Percentiles rank a stretch among this genome's conserved stretches.
Conservation (phyloP, 2,797 vertebrate genomes). For the Mallotus villosus region DNA sequence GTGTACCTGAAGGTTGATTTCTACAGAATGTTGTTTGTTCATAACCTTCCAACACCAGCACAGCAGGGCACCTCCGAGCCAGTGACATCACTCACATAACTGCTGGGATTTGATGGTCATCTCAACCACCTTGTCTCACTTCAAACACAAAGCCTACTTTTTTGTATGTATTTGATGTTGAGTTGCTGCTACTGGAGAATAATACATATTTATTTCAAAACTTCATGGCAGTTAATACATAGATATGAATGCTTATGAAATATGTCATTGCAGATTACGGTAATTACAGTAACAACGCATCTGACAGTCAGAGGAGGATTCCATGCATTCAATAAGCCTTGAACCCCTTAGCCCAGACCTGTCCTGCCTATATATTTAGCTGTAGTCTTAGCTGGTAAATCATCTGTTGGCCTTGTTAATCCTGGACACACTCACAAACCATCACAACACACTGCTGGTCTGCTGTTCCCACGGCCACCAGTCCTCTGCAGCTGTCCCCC, state of each 20-base stretch:
- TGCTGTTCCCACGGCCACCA: slow-evolving; percentile 66
- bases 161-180: too few relatives aligned
- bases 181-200: too few relatives aligned
- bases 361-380: slow-evolving; percentile 54
- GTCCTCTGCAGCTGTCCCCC: slow-evolving; percentile 62
- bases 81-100: neutral
- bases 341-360: neutral
- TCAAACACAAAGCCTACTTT: neutral
- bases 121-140: neutral
- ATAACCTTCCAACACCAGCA: neutral
- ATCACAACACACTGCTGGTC: slow-evolving; percentile 30
- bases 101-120: neutral
- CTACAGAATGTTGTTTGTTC: neutral
- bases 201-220: too few relatives aligned
- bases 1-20: neutral
- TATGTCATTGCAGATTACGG: neutral
- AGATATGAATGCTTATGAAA: neutral
- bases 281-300: neutral
- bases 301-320: neutral
- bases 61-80: neutral
- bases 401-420: slow-evolving; percentile 50
- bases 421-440: slow-evolving; percentile 57
- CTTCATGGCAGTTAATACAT: too few relatives aligned
- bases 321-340: neutral
- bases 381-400: slow-evolving; percentile 52